Evolutionary conservation across 2,113 vertebrate species (phyloP).

Genomic region (Peromyscus californicus): DNA sequence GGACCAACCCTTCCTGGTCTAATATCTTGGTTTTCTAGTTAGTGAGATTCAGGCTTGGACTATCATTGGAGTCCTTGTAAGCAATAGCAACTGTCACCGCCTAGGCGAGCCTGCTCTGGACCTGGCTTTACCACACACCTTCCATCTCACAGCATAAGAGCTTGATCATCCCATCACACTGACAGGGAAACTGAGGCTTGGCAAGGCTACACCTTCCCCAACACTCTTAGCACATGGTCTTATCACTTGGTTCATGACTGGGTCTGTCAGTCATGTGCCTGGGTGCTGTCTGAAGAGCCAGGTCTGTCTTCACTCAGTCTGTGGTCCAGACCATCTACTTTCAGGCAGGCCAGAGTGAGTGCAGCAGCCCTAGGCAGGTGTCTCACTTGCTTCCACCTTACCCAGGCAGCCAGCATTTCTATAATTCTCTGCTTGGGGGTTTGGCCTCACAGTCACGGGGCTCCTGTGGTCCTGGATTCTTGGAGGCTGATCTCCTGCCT

Average conservation of each 20-base stretch:
- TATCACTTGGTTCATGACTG: not conserved
- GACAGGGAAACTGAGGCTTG: not conserved
- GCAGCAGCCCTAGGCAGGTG: not conserved
- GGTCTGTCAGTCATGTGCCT: not conserved
- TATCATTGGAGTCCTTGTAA: no score
- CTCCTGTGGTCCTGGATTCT: not conserved
- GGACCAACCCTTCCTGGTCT: not conserved
- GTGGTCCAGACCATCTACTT: not conserved
- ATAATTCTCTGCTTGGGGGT: not conserved
- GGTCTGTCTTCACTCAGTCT: not conserved
- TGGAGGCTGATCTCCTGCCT: not conserved
- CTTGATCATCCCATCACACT: rapidly evolving
- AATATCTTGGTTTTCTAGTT: not conserved
- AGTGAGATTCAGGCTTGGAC: not conserved
- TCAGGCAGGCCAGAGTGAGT: not conserved
- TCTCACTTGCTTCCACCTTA: not conserved
- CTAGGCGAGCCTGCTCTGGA: not conserved
- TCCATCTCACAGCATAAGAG: not conserved
- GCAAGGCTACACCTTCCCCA: not conserved
- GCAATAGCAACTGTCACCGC: rapidly evolving
- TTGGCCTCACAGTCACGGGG: not conserved
- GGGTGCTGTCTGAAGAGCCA: not conserved
- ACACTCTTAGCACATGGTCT: rapidly evolving
- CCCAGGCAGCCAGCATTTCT: not conserved
- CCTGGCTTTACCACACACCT: not conserved